A percentile compares a stretch with the other conserved stretches of the same genome.
These are phyloP conservation scores for Thaumatotibia leucotreta DNA, from an alignment of 1,140 invertebrate species.

Conservation along the genomic window DNA sequence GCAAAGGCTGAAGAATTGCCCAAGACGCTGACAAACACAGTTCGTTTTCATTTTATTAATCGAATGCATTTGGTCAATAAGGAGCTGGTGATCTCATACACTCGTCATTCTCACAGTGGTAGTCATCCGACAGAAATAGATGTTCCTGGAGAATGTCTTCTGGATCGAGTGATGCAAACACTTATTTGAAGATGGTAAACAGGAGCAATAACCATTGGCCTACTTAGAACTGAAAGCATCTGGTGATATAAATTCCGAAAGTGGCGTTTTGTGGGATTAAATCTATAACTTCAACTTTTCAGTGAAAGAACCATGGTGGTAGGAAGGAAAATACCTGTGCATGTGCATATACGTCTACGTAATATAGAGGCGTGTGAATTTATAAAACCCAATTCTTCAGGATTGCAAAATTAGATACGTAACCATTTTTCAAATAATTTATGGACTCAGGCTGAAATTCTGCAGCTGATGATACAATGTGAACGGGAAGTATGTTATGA, in stretches of 20 bases:
- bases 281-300: not conserved
- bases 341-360: too few relatives aligned
- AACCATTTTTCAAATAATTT: too few relatives aligned
- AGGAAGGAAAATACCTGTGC: too few relatives aligned
- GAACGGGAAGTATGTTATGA: too few relatives aligned
- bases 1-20: not conserved
- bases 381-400: too few relatives aligned
- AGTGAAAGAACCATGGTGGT: not conserved
- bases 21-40: not conserved
- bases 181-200: not conserved
- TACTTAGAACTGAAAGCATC: not conserved
- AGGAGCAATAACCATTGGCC: not conserved
- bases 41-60: conserved; percentile 12
- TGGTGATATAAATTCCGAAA: not conserved
- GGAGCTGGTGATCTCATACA: conserved; percentile 61
- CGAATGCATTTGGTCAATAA: conserved; percentile 40
- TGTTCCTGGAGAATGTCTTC: conserved; percentile 28
- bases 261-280: not conserved
- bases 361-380: too few relatives aligned
- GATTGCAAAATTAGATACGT: too few relatives aligned
- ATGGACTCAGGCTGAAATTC: too few relatives aligned
- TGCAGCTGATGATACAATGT: too few relatives aligned
- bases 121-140: conserved; percentile 64
- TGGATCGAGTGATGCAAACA: conserved; percentile 3
- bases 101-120: conserved; percentile 47